Evolutionary conservation across 1,140 invertebrate genomes (phyloP), one percentile per base, ranked within the genome.

Genomic region (Drosophila bifasciata): DNA sequence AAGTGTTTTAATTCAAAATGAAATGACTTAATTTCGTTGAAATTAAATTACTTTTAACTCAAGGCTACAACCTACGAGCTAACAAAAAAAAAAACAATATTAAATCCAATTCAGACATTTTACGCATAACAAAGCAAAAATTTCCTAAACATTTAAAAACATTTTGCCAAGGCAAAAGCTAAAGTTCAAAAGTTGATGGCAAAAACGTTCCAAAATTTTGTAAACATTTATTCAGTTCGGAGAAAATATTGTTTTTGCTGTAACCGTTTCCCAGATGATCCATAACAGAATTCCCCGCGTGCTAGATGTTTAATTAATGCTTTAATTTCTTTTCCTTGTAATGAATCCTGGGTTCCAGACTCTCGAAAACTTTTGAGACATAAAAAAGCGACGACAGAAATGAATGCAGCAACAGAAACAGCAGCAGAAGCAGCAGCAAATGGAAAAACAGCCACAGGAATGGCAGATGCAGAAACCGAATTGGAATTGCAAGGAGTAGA

Each of bases 311-410:
- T 60, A 70, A 84, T 83, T 83, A 83, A 59, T 46, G 45, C 60
- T 63, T 61, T 44, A 84, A 84, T 62, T 56, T 45, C 28, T 51
- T 68, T 70, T 40, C 28, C 44, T 68, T 67, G 72, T 71, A 56
- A 61, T 55, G 79, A 79, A 79, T 66, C 43, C 41, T 8, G 39
- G 16, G 36, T 28, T 39, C 23, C 49, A 52, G 59, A 53, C 55
- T 51, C 16, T 51, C 16, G 39, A 59, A 63, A 53, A 72, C 41
- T 57, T 52, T 36, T 39, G 39, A 15, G 15, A 48, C 57, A 28
- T 64, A 32, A 50, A 51, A 44, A 76, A 62, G 48, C 67, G 49
- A 86, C 81, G 81, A 51, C 72, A 59, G 81, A 80, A 55, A 86
- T 77, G 59, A 70, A 57, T 62, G 68, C 79, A 41, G 74, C 64